Evolutionary conservation across 53 echinoderm and acorn worm genomes (phyloP), one percentile per base, ranked within the genome.

Genomic region (Astropecten irregularis): DNA sequence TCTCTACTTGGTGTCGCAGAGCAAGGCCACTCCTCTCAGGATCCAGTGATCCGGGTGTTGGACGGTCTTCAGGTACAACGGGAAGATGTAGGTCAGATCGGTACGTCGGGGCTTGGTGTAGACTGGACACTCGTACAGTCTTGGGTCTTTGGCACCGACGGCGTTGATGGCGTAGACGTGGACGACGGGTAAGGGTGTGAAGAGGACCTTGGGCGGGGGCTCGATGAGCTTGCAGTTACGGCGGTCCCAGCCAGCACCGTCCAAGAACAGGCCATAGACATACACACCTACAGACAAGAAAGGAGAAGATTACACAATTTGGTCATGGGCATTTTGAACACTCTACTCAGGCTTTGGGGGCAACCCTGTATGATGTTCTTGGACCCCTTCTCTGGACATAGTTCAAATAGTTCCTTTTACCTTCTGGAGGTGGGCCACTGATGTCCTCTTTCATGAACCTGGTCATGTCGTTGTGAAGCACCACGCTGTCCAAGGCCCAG

Each of bases 181-280:
- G 60, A 89, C 90, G 34, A 97, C 97, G 0, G 97, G 97, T 1
- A 97, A 92, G 4, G 92, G 91, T 21, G 83, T 94, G 86, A 97
- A 97, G 42, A 97, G 92, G 9, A 97, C 97, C 77, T 97, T 97
- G 46, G 97, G 89, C 3, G 92, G 88, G 48, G 97, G 89, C 19
- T 97, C 97, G 29, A 94, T 86, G 53, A 97, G 92, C 83, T 94
- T 94, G 84, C 97, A 97, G 89, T 93, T 93, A 25, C 90, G 92
- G 30, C 93, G 83, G 76, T 97, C 97, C 97, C 97, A 97, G 64
- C 97, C 97, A 6, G 97, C 97, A 29, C 97, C 97, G 29, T 97
- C 97, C 10, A 97, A 73, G 90, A 84, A 94, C 23, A 94, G 66
- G 0, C 97, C 97, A 49, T 97, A 59, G 31, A 97, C 67, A 79